phyloP scores from a whole-genome alignment of 2,113 vertebrate genomes.

The Passer domesticus region DNA sequence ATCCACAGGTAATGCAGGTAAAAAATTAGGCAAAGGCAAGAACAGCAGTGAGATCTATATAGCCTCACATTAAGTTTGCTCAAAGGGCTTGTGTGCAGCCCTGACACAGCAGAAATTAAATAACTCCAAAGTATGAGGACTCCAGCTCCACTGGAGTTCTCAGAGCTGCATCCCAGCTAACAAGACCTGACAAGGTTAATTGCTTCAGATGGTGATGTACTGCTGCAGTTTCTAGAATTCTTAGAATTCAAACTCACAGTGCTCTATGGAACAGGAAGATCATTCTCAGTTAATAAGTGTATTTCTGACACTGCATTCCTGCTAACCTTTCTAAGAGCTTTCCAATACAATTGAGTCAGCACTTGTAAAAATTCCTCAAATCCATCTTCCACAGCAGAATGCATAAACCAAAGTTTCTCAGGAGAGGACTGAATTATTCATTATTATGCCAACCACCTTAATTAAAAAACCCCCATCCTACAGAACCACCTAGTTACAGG shows the following conservation, averaged over 20 bases:
- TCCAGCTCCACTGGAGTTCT: background rate
- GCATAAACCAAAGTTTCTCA: background rate
- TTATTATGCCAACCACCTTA: background rate
- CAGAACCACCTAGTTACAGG: background rate
- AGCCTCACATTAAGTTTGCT: background rate
- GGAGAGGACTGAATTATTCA: background rate
- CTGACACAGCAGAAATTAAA: background rate
- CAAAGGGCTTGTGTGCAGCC: background rate
- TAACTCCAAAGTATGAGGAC: background rate
- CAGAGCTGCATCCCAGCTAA: background rate
- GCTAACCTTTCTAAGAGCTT: background rate
- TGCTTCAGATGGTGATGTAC: background rate
- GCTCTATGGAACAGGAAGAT: background rate
- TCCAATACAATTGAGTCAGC: background rate
- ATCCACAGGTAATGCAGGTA: background rate
- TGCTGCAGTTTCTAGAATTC: background rate
- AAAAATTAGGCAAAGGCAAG: background rate
- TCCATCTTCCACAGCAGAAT: background rate
- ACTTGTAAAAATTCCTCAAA: background rate
- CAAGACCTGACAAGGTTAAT: conserved; percentile 1
- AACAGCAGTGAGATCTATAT: background rate
- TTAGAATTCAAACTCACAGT: background rate
- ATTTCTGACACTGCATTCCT: background rate
- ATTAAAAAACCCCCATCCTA: accelerated
- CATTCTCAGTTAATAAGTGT: background rate